Evolutionary conservation across 1,140 invertebrate genomes (phyloP), one percentile per base, ranked within the genome.

Genomic region (Hydropsyche tenuis): DNA sequence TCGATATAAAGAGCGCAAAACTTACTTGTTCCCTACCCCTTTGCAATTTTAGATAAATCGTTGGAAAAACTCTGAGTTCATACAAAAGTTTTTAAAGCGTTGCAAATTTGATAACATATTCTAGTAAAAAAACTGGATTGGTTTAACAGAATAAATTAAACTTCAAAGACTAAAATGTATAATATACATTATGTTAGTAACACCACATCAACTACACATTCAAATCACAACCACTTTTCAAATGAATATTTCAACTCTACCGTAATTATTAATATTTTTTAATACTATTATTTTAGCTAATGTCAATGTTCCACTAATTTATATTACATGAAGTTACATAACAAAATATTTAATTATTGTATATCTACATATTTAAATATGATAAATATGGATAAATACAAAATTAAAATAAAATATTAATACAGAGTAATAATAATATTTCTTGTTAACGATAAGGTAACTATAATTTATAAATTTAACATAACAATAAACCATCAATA

Each of bases 401-500:
- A 23, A 60, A 60, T 60, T 23, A 25, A 1, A 60, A 60, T 25
- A 25, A 25, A 60, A 60, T 60, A 60, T 25, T 7, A 25, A 60
- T 60, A 60, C 12, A 22, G 30, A 22, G 20, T 22, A 56, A 56
- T 56, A 11, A 51, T 51, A 60, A 60, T 7, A 60, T 60, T 60
- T 60, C 25, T 60, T 25, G 12, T 60, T 60, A 25, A 22, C 23
- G 56, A 60, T 60, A 60, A 60, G 56, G 56, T 60, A 60, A 60
- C 56, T 60, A 60, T 60, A 25, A 60, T 60, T 14, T 60, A 60
- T 60, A 60, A 25, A 60, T 60, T 60, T 60, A 60, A 60, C 23
- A 27, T 27, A 60, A 60, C 56, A 60, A 60, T 60, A 7, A 60
- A 60, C 23, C 56, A 27, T 27, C 25, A 60, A 25, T 60, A 60